A percentile compares a stretch with the other conserved stretches of the same genome.
phyloP scores from a whole-genome alignment of 2,113 vertebrate species.

The Chaetodon trifascialis region DNA sequence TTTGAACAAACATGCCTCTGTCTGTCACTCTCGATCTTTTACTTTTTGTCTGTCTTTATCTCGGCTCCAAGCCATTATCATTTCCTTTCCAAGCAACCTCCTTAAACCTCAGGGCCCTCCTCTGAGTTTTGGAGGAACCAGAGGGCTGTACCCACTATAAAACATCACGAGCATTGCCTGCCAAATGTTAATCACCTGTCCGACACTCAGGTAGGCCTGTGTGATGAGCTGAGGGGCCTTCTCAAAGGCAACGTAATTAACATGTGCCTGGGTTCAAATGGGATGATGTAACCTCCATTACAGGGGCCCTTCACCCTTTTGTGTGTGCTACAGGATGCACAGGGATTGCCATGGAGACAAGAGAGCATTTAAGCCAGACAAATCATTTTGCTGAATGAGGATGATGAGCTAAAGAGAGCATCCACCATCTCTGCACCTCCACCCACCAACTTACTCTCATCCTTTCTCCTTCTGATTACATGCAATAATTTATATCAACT shows the following conservation, averaged over 20 bases:
- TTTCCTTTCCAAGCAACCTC: not conserved
- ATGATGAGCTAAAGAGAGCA: slow-evolving; percentile 13
- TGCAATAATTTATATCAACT: slow-evolving; percentile 9
- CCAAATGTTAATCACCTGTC: not conserved
- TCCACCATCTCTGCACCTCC: not conserved
- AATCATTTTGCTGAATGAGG: slow-evolving; percentile 23
- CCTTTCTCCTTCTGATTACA: slow-evolving; percentile 10
- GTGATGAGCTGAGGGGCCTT: not conserved
- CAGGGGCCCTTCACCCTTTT: slow-evolving; percentile 13
- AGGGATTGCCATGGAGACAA: slow-evolving; percentile 22
- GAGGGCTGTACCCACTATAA: not conserved
- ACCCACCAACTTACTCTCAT: not conserved
- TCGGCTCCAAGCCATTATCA: not conserved
- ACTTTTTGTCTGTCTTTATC: not conserved
- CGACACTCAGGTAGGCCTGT: not conserved
- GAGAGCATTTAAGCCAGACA: slow-evolving; percentile 35
- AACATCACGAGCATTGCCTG: not conserved
- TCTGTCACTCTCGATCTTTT: not conserved
- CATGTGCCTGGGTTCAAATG: slow-evolving; percentile 25
- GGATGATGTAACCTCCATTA: slow-evolving; percentile 39
- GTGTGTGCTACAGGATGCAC: not conserved
- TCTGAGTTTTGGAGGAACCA: slow-evolving; percentile 1
- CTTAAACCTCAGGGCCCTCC: not conserved
- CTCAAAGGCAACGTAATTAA: not conserved
- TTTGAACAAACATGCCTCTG: slow-evolving; percentile 12